Percentiles rank a stretch among this genome's conserved stretches.
Evolutionary conservation across 2,888 invertebrate genomes (phyloP).

Genomic region (Aphrophora alni): DNA sequence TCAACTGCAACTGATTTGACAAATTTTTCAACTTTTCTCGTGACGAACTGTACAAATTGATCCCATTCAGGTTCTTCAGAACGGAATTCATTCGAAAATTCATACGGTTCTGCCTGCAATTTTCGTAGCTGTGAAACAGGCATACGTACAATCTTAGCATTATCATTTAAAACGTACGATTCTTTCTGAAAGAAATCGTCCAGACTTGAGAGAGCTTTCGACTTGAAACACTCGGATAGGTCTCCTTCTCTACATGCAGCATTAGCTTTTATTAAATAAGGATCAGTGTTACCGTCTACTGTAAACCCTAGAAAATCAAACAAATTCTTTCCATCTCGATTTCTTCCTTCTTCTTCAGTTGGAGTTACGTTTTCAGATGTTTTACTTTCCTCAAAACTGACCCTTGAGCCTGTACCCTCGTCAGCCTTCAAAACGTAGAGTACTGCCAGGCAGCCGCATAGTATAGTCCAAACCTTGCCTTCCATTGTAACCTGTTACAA

Average conservation of each 20-base stretch:
- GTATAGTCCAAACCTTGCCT: constrained; percentile 29
- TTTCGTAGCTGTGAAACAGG: constrained; percentile 72
- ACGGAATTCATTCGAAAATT: constrained; percentile 73
- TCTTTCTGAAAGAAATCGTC: constrained; percentile 72
- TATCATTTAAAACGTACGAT: constrained; percentile 67
- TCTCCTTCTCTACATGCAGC: constrained; percentile 79
- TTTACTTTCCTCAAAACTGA: background rate
- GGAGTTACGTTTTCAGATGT: background rate
- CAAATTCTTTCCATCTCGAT: constrained; percentile 68
- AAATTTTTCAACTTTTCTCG: constrained; percentile 78
- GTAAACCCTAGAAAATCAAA: constrained; percentile 83
- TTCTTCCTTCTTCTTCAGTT: constrained; percentile 27
- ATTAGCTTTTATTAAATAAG: constrained; percentile 76
- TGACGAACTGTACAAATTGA: constrained; percentile 75
- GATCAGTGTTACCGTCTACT: constrained; percentile 74
- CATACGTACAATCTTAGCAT: constrained; percentile 73
- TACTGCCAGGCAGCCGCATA: constrained; percentile 20
- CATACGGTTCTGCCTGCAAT: constrained; percentile 72
- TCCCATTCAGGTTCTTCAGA: constrained; percentile 83
- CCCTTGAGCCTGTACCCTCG: constrained; percentile 15
- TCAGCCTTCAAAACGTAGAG: constrained; percentile 28
- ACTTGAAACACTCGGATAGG: constrained; percentile 86
- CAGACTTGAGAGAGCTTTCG: constrained; percentile 75
- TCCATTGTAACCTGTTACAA: constrained; percentile 27
- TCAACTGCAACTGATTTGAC: constrained; percentile 80